Evolutionary conservation across 2,797 vertebrate genomes (phyloP), one percentile per base, ranked within the genome.

Genomic region (Arnoldichthys spilopterus): DNA sequence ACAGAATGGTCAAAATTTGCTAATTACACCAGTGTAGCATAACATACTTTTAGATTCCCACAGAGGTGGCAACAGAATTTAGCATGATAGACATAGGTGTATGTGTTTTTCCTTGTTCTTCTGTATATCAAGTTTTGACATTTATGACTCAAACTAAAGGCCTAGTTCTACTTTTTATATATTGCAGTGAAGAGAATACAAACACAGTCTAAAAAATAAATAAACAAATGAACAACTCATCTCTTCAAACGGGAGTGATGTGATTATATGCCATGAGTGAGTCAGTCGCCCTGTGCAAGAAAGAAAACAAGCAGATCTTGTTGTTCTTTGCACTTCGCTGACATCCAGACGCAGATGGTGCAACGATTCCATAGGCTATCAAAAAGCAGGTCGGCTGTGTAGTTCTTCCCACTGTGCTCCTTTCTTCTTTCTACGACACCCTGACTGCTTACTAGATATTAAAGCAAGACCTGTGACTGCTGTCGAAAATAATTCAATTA

Each of bases 381-480:
- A 53, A 43, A 59, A 71, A 61, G 56, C 66, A 74, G 30, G 24
- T 15, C 72, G 70, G 72, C 32, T 70, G 67, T 63, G 20, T 22
- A 80, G 24, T n/a, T 18, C 20, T 74, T 22, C 61, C 72, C 28
- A 30, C 32, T n/a, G 1, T 24, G 20, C 34, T 32, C 61, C 32
- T 11, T 66, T 34, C 45, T 13, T 56, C 30, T 64, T 6, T 22
- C 45, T 20, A 28, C 4, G 37, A 59, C 30, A 77, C 22, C 32
- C 22, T 18, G 28, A 7, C 43, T 53, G 22, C 16, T 37, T n/a
- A 51, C 16, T 32, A 12, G 47, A 22, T 26, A 24, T 34, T 7
- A 34, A 22, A 49, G 28, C n/a, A 59, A 43, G 24, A 49, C 8
- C 6, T 7, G 3, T 20, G 40, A 22, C n/a, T 45, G 37, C 49